Conservation (phyloP, 2,113 vertebrate species). For the Scytalopus superciliaris region DNA sequence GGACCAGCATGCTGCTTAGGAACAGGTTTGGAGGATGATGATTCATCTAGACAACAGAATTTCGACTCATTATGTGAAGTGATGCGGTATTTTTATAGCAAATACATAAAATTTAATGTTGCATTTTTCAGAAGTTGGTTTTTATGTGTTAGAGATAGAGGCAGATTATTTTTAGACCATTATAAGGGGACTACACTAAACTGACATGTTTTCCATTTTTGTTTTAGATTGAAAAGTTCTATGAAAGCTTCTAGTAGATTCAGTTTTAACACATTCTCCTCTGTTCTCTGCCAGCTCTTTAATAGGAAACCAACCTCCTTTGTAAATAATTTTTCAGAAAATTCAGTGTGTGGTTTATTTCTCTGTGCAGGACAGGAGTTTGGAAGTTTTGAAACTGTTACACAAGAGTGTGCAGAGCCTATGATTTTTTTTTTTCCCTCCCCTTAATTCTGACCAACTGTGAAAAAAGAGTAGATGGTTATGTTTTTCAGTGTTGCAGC, state of each 20-base stretch:
- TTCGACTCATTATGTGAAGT: not conserved
- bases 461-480: not conserved
- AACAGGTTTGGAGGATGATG: not conserved
- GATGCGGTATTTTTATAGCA: not conserved
- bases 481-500: not conserved
- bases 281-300: not conserved
- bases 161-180: not conserved
- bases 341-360: not conserved
- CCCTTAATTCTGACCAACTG: not conserved
- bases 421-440: not conserved
- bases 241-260: not conserved
- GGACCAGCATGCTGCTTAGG: not conserved
- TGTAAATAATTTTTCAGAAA: not conserved
- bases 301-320: not conserved
- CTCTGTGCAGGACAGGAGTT: not conserved
- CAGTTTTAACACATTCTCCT: not conserved
- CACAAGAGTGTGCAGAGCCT: not conserved
- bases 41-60: not conserved
- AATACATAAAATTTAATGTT: not conserved
- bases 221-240: not conserved
- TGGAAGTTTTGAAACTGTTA: not conserved
- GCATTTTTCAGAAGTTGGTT: not conserved
- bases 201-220: not conserved
- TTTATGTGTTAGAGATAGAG: not conserved
- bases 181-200: not conserved